Conservation (phyloP, 2,113 vertebrate genomes). For the Lipophrys pholis region DNA sequence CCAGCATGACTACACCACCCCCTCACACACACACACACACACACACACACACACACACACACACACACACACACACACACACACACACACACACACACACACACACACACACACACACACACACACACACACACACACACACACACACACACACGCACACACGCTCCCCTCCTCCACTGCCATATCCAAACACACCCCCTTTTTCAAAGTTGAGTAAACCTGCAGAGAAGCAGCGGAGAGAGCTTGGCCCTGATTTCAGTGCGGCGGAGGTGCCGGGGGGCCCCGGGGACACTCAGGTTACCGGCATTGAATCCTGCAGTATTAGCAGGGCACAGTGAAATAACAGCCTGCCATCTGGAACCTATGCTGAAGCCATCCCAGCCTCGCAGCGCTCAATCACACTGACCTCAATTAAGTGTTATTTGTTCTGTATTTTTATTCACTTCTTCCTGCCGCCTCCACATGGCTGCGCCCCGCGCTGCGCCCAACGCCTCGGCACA, state of each 20-base stretch:
- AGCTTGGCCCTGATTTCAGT: constrained; percentile 80
- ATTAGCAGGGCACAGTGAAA: constrained; percentile 84
- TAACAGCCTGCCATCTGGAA: constrained; percentile 89
- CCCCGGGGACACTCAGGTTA: constrained; percentile 87
- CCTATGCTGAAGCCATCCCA: constrained; percentile 70
- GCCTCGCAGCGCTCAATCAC: constrained; percentile 74
- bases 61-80: constrained; percentile 6
- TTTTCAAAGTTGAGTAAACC: constrained; percentile 68
- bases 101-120: constrained; percentile 14
- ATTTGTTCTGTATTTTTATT: constrained; percentile 80
- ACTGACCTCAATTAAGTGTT: constrained; percentile 82
- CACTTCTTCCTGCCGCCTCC: constrained; percentile 49
- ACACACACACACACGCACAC: constrained; percentile 25
- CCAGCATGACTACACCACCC: constrained; percentile 62
- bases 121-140: constrained; percentile 47
- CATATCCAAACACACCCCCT: constrained; percentile 49
- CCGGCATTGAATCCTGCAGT: constrained; percentile 80
- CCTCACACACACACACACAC: constrained; percentile 36
- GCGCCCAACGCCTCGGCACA: constrained; percentile 27
- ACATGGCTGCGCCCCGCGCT: constrained; percentile 39
- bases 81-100: not conserved
- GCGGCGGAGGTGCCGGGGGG: constrained; percentile 80
- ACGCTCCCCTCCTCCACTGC: constrained; percentile 51
- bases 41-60: constrained; percentile 28
- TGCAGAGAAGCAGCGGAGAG: constrained; percentile 75